Evolutionary conservation across 1,140 invertebrate species (phyloP), one percentile per base, ranked within the genome.

Genomic region (Cyclargus thomasi): DNA sequence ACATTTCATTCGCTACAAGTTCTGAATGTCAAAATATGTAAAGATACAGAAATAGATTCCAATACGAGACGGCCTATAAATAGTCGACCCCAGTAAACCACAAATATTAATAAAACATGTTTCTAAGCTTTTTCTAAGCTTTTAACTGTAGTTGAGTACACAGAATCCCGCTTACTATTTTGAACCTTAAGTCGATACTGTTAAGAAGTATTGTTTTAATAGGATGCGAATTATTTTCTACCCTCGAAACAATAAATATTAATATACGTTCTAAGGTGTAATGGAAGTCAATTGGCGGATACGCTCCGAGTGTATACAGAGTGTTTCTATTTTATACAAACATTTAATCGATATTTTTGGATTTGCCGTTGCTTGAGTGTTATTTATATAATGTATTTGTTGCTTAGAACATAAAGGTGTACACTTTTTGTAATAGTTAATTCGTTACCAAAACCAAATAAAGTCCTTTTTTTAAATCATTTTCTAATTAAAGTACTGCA

Each of bases 201-300:
- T 73, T 69, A 69, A 23, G 17, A 22, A 20, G 22, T 59, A 53
- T 21, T 7, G 18, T 65, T 62, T 10, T 23, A 53, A 53, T 11
- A 6, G 21, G 11, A 20, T 20, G 20, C 22, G n/a, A 59, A 18
- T 16, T 16, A 8, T 66, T 67, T 70, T 67, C 62, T 64, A 67
- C 74, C 74, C 74, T 78, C 68, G 47, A 55, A 67, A 72, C 64
- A 67, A 74, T 81, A 79, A 79, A 81, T 81, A 77, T 79, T 72
- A 73, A 75, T 75, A 75, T 70, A 73, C 75, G 77, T 74, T 76
- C 62, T 67, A 69, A 75, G 71, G 64, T 69, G 72, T 67, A 73
- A 75, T 73, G 74, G 73, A 70, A 79, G 76, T 79, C 79, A 79
- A 79, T 81, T 81, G 76, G 72, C 72, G 68, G 63, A 62, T 67